Conservation (phyloP, 2,888 invertebrate genomes). For the Rutpela maculata region DNA sequence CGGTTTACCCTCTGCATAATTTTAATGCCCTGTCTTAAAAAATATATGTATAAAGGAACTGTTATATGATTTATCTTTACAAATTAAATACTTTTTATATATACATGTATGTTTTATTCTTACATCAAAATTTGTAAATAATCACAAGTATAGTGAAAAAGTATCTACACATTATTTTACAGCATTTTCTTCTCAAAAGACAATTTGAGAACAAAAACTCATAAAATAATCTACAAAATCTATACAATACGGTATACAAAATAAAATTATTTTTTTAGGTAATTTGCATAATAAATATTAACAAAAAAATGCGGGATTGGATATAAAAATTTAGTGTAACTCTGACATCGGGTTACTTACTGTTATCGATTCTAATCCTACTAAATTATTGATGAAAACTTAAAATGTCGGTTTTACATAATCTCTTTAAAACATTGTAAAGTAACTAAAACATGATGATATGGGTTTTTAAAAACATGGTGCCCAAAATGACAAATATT, state of each 20-base stretch:
- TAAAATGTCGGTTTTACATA: neutral
- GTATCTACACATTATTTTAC: conserved; percentile 39
- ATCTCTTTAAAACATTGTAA: neutral
- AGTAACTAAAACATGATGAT: neutral
- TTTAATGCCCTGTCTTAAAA: conserved; percentile 54
- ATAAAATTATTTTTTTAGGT: conserved; percentile 46
- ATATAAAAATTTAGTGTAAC: neutral
- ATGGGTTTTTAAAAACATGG: neutral
- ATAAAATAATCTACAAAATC: conserved; percentile 51
- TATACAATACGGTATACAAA: conserved; percentile 52
- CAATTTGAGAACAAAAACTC: conserved; percentile 37
- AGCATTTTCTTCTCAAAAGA: conserved; percentile 38
- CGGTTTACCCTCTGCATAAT: conserved; percentile 33
- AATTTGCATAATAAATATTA: conserved; percentile 1
- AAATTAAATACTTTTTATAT: conserved; percentile 54
- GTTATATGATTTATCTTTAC: conserved; percentile 46
- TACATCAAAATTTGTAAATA: conserved; percentile 60
- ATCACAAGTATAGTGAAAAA: conserved; percentile 50
- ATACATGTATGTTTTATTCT: conserved; percentile 47
- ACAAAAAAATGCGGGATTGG: conserved; percentile 22
- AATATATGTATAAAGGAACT: conserved; percentile 38
- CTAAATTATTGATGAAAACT: neutral
- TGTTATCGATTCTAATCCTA: neutral
- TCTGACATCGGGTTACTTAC: neutral
- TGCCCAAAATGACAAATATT: neutral